Conservation (phyloP, 2,888 invertebrate genomes). For the Stenotaenia linearis region DNA sequence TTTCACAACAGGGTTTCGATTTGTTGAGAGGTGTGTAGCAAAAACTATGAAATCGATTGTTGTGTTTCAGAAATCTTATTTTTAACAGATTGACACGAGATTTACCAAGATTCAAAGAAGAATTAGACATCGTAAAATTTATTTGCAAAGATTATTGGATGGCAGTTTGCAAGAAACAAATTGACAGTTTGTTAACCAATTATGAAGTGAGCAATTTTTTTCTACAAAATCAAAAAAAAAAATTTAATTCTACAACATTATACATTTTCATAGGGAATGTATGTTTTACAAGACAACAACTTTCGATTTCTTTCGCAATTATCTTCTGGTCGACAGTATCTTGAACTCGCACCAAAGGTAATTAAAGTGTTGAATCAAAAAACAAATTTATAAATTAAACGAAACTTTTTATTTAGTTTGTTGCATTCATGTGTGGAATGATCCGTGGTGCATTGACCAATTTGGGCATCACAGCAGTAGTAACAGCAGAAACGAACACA, state of each 20-base stretch:
- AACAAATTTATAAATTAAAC: background rate
- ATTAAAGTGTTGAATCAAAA: background rate
- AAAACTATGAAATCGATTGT: too few relatives aligned
- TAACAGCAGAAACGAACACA: conserved; percentile 87
- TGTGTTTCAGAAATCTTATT: conserved; percentile 37
- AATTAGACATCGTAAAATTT: conserved; percentile 95
- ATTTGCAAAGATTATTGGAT: conserved; percentile 99
- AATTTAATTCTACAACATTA: background rate
- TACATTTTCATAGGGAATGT: conserved; percentile 67
- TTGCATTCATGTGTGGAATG: conserved; percentile 93
- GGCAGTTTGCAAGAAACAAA: conserved; percentile 95
- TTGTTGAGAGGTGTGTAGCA: conserved; percentile 51
- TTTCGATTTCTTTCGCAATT: conserved; percentile 85
- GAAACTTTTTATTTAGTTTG: conserved; percentile 59
- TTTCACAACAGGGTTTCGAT: conserved; percentile 54
- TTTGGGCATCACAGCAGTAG: conserved; percentile 85
- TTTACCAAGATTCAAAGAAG: conserved; percentile 90
- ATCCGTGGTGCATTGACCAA: conserved; percentile 91
- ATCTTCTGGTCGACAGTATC: conserved; percentile 81
- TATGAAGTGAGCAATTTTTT: conserved; percentile 56
- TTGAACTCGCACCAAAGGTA: conserved; percentile 83
- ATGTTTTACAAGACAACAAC: conserved; percentile 92
- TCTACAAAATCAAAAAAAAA: background rate
- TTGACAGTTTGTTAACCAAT: conserved; percentile 94
- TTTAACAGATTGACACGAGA: conserved; percentile 76